Base-by-base conservation (phyloP, 2,797 vertebrate species). In the Notoglanidium macrostoma region DNA sequence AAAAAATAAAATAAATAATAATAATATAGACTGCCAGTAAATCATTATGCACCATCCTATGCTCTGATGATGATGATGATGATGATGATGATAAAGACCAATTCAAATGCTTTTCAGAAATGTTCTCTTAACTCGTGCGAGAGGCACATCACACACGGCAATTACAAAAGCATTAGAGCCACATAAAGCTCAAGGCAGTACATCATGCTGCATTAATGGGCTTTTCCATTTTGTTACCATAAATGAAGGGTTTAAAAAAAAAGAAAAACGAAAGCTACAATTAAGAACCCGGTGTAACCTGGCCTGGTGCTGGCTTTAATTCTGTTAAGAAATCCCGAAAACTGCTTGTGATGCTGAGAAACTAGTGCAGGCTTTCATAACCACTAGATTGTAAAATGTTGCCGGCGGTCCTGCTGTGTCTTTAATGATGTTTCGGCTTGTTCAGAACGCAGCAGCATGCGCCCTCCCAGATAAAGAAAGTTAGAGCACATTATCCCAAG, bases 391-490 rank as follows among this genome's bases (percentile, higher is more conserved):
- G 29, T 35, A 11, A 35, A 5, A 57, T 17, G 12, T 77, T 54
- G 46, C 76, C 29, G 6, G 76, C 8, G 9, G 76, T 57, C 29
- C 76, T 35, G 76, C 76, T 78, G 29, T 57, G 9, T 78, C 51
- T 57, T 57, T 55, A 78, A 55, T 57, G 29, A 57, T 35, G 29
- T 14, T 32, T 12, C 76, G 11, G n/a, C 19, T 10, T 55, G 76
- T 78, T 78, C 51, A 35, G 51, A 35, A 57, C 23, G 76, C 76
- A 57, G 76, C 51, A 78, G 76, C 51, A 78, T 78, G 51, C n/a
- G 29, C 15, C 8, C 8, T 78, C 32, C 44, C 76, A 77, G 74
- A 54, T 9, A 77, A 29, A 51, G 74, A 77, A 32, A 29, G 26
- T 76, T 44, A 26, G n/a, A 54, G 73, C 49, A 40, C 15, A 51